These are phyloP conservation scores for Aethes cnicana DNA, from an alignment of 2,888 invertebrate genomes.

Conservation along the genomic window DNA sequence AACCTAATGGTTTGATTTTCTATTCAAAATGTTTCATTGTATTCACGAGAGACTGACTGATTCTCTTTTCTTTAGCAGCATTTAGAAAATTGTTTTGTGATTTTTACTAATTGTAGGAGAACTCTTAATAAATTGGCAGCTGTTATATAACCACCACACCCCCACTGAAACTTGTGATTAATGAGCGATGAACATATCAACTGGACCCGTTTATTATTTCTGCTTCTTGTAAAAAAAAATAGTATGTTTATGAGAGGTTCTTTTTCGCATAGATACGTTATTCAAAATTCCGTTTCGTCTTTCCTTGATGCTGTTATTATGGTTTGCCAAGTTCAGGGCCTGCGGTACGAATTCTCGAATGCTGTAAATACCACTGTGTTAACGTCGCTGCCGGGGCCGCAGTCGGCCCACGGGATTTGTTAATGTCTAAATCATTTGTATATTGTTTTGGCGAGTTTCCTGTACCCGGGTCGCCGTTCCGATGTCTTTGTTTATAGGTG, in stretches of 20 bases:
- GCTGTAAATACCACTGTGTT: neutral
- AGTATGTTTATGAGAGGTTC: slow-evolving; percentile 63
- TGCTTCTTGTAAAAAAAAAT: slow-evolving; percentile 41
- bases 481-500: slow-evolving; percentile 34
- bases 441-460: neutral
- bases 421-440: neutral
- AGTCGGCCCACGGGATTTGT: no score
- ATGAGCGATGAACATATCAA: slow-evolving; percentile 74
- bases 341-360: slow-evolving; percentile 13
- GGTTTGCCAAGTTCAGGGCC: slow-evolving; percentile 54
- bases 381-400: neutral
- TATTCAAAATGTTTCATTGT: slow-evolving; percentile 64
- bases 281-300: slow-evolving; percentile 68
- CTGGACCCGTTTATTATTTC: slow-evolving; percentile 52
- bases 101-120: slow-evolving; percentile 56
- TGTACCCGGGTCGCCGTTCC: slow-evolving; percentile 6
- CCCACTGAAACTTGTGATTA: slow-evolving; percentile 49
- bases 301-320: slow-evolving; percentile 40
- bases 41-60: slow-evolving; percentile 78
- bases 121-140: slow-evolving; percentile 50
- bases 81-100: slow-evolving; percentile 73
- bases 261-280: slow-evolving; percentile 74
- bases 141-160: slow-evolving; percentile 43
- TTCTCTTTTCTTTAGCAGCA: slow-evolving; percentile 73
- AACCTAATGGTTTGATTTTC: slow-evolving; percentile 64